Percentiles rank a stretch among this genome's conserved stretches.
phyloP scores from a whole-genome alignment of 2,888 invertebrate genomes.

The Drosophila putrida region DNA sequence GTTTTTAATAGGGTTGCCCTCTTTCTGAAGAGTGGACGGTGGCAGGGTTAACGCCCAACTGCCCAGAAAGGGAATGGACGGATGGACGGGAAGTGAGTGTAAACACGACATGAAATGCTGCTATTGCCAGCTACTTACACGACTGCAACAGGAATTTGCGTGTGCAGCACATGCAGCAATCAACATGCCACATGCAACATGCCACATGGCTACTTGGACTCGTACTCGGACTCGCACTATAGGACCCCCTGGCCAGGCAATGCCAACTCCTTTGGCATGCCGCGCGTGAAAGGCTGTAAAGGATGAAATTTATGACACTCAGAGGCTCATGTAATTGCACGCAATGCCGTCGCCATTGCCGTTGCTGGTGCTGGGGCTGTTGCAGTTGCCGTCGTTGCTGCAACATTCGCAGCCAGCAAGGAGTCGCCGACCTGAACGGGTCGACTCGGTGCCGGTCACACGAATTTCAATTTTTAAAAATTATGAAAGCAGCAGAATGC shows the following conservation, averaged over 20 bases:
- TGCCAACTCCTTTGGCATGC: slow-evolving; percentile 71
- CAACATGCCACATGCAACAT: slow-evolving; percentile 49
- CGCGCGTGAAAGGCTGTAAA: slow-evolving; percentile 60
- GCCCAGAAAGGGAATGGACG: neutral
- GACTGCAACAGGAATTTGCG: slow-evolving; percentile 68
- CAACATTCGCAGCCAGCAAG: slow-evolving; percentile 61
- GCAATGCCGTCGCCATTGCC: slow-evolving; percentile 68
- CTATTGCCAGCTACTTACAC: slow-evolving; percentile 64
- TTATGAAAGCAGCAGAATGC: slow-evolving; percentile 59
- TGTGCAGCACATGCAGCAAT: slow-evolving; percentile 55
- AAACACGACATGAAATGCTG: slow-evolving; percentile 80
- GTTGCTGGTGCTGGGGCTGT: slow-evolving; percentile 32
- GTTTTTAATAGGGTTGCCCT: slow-evolving; percentile 70
- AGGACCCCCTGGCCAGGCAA: slow-evolving; percentile 22
- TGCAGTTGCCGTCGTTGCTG: slow-evolving; percentile 6
- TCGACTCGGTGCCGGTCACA: slow-evolving; percentile 51
- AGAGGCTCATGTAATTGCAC: slow-evolving; percentile 80
- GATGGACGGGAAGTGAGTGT: slow-evolving; percentile 74
- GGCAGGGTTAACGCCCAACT: slow-evolving; percentile 1
- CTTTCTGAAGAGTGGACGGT: slow-evolving; percentile 26
- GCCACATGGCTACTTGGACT: slow-evolving; percentile 44
- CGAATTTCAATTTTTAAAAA: slow-evolving; percentile 76
- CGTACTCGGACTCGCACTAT: slow-evolving; percentile 22
- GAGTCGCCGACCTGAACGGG: slow-evolving; percentile 61
- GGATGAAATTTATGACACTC: slow-evolving; percentile 80